phyloP scores from a whole-genome alignment of 2,113 vertebrate genomes.

The Stigmatopora argus region DNA sequence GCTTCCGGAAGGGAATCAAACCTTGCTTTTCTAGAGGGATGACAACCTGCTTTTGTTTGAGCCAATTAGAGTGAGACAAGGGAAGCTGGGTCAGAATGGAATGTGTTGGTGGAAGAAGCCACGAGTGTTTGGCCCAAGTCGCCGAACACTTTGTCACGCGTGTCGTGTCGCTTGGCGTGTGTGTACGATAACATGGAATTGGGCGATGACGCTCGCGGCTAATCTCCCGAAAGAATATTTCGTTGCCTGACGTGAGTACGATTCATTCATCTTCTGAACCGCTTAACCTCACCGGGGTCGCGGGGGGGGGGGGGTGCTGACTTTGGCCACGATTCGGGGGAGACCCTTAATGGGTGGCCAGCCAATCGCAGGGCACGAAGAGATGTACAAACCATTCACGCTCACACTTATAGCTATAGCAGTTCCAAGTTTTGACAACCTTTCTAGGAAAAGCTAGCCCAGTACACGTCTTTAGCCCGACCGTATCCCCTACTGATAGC shows the following conservation, averaged over 20 bases:
- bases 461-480: slow-evolving; percentile 31
- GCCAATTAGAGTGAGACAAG: slow-evolving; percentile 67
- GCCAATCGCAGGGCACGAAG: no score
- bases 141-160: slow-evolving; percentile 56
- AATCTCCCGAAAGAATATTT: slow-evolving; percentile 59
- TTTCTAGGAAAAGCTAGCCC: slow-evolving; percentile 28
- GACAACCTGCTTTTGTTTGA: slow-evolving; percentile 59
- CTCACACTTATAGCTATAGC: no score
- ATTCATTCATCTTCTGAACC: background rate
- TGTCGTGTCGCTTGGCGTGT: slow-evolving; percentile 23
- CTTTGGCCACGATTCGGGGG: no score
- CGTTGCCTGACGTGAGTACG: slow-evolving; percentile 47
- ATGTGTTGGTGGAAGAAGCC: slow-evolving; percentile 53
- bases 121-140: slow-evolving; percentile 54
- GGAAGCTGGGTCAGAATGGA: slow-evolving; percentile 51
- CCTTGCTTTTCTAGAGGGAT: slow-evolving; percentile 13
- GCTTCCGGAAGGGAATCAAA: background rate
- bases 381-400: no score
- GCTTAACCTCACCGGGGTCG: no score
- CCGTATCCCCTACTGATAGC: slow-evolving; percentile 34
- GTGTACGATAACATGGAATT: slow-evolving; percentile 20
- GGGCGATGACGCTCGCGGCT: slow-evolving; percentile 34
- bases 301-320: no score
- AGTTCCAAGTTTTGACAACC: slow-evolving; percentile 49
- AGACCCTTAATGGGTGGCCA: no score